phyloP scores from a whole-genome alignment of 2,113 vertebrate species.

The Hypanus sabinus region DNA sequence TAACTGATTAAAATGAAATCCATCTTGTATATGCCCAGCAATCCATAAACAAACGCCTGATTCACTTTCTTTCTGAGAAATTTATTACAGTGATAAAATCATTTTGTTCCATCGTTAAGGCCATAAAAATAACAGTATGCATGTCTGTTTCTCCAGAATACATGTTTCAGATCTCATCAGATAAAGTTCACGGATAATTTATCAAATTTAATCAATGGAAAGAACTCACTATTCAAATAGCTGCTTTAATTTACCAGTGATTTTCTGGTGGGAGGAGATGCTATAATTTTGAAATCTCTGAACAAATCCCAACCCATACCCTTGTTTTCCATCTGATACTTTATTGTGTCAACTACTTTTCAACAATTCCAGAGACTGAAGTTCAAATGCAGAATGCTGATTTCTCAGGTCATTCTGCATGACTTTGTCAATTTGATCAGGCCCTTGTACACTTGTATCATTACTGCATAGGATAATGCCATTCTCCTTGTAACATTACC shows the following conservation, averaged over 20 bases:
- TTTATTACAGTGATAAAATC: background rate
- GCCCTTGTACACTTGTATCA: too few relatives aligned
- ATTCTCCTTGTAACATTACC: too few relatives aligned
- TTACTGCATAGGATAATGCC: too few relatives aligned
- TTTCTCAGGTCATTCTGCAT: too few relatives aligned
- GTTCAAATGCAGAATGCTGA: too few relatives aligned
- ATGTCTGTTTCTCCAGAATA: background rate
- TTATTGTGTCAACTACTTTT: background rate
- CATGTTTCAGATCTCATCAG: background rate
- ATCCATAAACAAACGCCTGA: too few relatives aligned
- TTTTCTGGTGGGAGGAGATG: background rate
- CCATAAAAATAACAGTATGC: background rate
- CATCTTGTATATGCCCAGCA: too few relatives aligned
- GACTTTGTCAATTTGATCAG: too few relatives aligned
- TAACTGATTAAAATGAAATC: too few relatives aligned
- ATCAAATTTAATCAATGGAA: background rate
- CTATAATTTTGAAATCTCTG: background rate
- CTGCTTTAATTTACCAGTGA: background rate
- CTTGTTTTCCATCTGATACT: background rate
- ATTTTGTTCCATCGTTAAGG: background rate
- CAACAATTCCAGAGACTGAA: background rate
- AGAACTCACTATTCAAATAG: background rate
- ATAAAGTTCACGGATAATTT: background rate
- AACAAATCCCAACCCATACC: background rate
- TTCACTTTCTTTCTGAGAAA: too few relatives aligned